These are phyloP conservation scores for Amblyraja radiata DNA, from an alignment of 2,797 vertebrate species.

Conservation along the genomic window DNA sequence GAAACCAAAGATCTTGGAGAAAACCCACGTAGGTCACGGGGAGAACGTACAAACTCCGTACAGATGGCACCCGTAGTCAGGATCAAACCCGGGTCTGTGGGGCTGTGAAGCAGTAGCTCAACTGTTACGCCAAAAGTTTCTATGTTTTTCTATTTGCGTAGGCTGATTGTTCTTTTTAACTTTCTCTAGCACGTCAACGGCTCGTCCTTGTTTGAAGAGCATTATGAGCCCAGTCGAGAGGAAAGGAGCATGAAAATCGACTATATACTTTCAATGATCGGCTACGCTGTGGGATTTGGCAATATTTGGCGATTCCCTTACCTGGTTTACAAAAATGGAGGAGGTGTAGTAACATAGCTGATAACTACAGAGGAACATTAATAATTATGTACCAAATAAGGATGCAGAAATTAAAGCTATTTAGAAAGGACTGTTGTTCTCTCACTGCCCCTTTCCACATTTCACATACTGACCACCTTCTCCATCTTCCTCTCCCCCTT, in stretches of 20 bases:
- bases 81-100: too few species aligned
- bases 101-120: too few species aligned
- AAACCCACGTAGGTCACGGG: too few species aligned
- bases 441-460: too few species aligned
- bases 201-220: accelerated
- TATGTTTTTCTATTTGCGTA: too few species aligned
- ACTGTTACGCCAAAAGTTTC: too few species aligned
- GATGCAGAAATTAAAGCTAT: neutral
- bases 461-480: neutral
- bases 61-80: too few species aligned
- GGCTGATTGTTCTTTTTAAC: neutral
- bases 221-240: constrained; percentile 71
- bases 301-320: constrained; percentile 96
- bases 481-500: neutral
- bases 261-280: constrained; percentile 85
- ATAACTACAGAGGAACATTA: neutral
- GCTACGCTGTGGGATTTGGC: constrained; percentile 87
- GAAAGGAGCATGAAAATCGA: constrained; percentile 86
- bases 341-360: constrained; percentile 60
- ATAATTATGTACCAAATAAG: neutral
- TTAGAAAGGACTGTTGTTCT: neutral
- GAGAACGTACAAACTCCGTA: too few species aligned
- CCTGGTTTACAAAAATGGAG: constrained; percentile 85
- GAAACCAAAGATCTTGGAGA: too few species aligned
- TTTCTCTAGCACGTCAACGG: neutral